A percentile compares a stretch with the other conserved stretches of the same genome.
Evolutionary conservation across 2,797 vertebrate genomes (phyloP).

Genomic region (Falco berigora): DNA sequence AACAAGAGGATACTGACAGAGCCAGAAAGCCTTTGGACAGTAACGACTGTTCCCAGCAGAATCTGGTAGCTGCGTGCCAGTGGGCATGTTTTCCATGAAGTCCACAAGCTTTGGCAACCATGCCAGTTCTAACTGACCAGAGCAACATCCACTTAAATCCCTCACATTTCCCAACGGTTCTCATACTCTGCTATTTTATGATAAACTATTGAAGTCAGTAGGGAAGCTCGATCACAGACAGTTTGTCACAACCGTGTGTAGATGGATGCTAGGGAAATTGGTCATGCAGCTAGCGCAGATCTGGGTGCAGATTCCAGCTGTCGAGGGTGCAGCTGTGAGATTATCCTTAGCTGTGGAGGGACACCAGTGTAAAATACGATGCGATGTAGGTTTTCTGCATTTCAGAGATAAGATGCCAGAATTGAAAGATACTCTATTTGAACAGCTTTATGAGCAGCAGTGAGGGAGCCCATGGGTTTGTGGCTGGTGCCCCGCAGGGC

Average conservation of each 20-base stretch:
- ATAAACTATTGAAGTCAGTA: not conserved
- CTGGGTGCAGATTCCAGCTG: not conserved
- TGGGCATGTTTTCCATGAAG: not conserved
- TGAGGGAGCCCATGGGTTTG: not conserved
- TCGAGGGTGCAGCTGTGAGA: not conserved
- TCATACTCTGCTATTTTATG: not conserved
- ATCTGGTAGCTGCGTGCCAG: not conserved
- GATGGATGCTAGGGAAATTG: not conserved
- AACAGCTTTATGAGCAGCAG: not conserved
- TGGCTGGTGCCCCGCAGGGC: accelerated
- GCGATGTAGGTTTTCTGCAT: not conserved
- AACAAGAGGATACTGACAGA: not conserved
- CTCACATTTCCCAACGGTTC: not conserved
- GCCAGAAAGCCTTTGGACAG: not conserved
- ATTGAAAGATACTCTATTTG: not conserved
- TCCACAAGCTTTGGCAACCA: not conserved
- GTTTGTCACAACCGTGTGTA: not conserved
- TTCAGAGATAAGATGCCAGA: not conserved
- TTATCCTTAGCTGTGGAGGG: not conserved
- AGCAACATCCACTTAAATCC: not conserved
- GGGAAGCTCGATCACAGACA: not conserved
- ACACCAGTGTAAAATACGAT: not conserved
- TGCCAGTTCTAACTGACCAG: not conserved
- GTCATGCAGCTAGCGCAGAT: not conserved
- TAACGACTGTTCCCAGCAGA: not conserved